A percentile compares a stretch with the other conserved stretches of the same genome.
phyloP scores from a whole-genome alignment of 2,113 vertebrate species.

The Periophthalmus modestus region DNA sequence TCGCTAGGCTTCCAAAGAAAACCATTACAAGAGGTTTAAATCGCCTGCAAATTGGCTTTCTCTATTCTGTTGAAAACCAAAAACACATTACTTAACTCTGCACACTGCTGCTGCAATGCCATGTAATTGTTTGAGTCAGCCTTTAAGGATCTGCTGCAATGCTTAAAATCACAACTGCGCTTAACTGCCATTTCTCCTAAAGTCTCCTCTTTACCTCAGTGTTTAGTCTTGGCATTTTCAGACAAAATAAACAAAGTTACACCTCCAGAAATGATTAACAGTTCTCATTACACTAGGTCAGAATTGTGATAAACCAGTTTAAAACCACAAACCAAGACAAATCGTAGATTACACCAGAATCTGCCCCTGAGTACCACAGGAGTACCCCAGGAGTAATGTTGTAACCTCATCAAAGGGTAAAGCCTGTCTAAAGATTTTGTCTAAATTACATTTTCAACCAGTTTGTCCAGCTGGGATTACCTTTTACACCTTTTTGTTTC shows the following conservation, averaged over 20 bases:
- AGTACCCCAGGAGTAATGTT: neutral
- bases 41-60: neutral
- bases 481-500: neutral
- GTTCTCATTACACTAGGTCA: no score
- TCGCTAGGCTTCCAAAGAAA: neutral
- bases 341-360: neutral
- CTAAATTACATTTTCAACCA: neutral
- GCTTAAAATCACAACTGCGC: neutral
- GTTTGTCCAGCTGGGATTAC: neutral
- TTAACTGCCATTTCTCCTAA: neutral
- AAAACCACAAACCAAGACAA: neutral
- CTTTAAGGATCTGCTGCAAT: neutral
- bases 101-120: neutral
- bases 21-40: slow-evolving; percentile 1
- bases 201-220: neutral
- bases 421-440: neutral
- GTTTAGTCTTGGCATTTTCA: neutral
- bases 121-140: slow-evolving; percentile 4
- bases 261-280: no score
- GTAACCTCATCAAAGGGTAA: neutral
- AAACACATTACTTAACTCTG: slow-evolving; percentile 7
- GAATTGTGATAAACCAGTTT: neutral
- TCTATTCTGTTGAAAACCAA: neutral
- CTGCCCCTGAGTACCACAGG: neutral
- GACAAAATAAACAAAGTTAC: no score